Conservation (phyloP, 2,797 vertebrate species). For the Girardinus metallicus region DNA sequence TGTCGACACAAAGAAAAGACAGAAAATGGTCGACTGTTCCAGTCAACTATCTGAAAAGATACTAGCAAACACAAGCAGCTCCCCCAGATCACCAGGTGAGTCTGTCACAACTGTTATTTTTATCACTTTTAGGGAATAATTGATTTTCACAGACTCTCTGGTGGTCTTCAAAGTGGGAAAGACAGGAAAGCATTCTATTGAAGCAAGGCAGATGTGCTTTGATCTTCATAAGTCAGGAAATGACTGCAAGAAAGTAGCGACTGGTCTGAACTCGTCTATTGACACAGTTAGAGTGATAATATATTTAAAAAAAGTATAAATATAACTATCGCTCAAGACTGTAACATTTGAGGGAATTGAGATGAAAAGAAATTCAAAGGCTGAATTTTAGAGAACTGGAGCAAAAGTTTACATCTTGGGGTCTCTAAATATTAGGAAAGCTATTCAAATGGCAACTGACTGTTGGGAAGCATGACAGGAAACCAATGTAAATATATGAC, state of each 20-base stretch:
- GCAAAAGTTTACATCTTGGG: background rate
- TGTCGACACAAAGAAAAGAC: conserved; percentile 28
- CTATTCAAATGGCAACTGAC: background rate
- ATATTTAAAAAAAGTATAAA: background rate
- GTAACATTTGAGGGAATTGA: background rate
- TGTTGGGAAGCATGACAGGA: background rate
- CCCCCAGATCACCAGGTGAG: conserved; percentile 68
- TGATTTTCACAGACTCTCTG: background rate
- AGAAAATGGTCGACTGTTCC: conserved; percentile 37
- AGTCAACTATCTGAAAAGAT: conserved; percentile 74
- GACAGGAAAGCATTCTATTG: background rate
- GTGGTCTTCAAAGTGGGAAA: background rate
- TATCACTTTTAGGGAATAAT: background rate
- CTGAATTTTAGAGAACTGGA: background rate
- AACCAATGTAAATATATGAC: background rate
- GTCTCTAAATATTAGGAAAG: background rate
- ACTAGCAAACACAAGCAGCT: conserved; percentile 60
- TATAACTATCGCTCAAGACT: background rate
- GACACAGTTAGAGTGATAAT: background rate
- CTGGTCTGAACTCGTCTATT: background rate
- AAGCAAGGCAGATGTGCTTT: background rate
- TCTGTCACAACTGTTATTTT: conserved; percentile 8
- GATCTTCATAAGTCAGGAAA: background rate
- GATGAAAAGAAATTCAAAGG: background rate
- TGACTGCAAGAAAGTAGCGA: background rate